A percentile compares a stretch with the other conserved stretches of the same genome.
Evolutionary conservation across 1,140 invertebrate species (phyloP).

Genomic region (Ctenoplectra terminalis): DNA sequence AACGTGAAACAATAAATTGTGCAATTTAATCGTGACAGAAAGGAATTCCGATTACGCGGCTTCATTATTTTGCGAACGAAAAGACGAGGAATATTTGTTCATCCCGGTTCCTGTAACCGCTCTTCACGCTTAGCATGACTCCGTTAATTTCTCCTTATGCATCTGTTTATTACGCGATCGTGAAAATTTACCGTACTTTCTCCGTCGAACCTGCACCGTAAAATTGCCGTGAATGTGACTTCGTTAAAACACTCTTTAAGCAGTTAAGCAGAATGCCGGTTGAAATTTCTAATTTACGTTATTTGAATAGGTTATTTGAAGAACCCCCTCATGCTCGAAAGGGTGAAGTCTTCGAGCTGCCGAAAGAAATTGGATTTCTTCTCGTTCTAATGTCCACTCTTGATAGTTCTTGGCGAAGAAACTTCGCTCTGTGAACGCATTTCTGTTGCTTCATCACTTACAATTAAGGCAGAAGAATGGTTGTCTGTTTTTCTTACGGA

Average conservation of each 20-base stretch:
- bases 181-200: background rate
- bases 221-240: background rate
- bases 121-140: too few relatives aligned
- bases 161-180: constrained; percentile 14
- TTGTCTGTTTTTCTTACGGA: too few relatives aligned
- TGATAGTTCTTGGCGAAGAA: background rate
- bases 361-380: background rate
- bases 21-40: constrained; percentile 29
- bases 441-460: background rate
- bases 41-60: constrained; percentile 39
- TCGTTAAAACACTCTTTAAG: too few relatives aligned
- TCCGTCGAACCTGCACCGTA: too few relatives aligned
- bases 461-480: background rate
- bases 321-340: background rate
- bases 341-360: too few relatives aligned
- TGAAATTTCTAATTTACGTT: background rate
- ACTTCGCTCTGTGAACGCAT: background rate
- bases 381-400: background rate
- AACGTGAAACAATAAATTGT: constrained; percentile 32
- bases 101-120: background rate
- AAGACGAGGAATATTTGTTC: background rate
- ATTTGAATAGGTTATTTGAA: background rate
- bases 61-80: constrained; percentile 11
- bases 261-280: background rate
- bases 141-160: background rate